These are phyloP conservation scores for Drosophila pectinifera DNA, from an alignment of 1,140 invertebrate genomes.

Conservation along the genomic window DNA sequence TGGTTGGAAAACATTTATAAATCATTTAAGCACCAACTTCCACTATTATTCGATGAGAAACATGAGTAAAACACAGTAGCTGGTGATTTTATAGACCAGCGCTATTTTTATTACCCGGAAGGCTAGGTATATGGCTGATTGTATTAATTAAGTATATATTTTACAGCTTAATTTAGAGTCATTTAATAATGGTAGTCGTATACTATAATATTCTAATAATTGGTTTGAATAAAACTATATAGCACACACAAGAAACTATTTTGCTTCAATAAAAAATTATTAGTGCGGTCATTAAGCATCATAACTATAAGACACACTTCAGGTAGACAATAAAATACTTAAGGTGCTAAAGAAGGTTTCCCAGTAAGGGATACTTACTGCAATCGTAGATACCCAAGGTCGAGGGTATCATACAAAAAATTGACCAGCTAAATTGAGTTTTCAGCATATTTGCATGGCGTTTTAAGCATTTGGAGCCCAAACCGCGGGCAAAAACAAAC, in stretches of 20 bases:
- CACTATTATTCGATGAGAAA: conserved; percentile 35
- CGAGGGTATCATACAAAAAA: background rate
- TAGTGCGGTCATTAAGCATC: background rate
- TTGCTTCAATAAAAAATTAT: background rate
- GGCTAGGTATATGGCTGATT: background rate
- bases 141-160: background rate
- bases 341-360: background rate
- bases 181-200: too few relatives aligned
- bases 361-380: too few relatives aligned
- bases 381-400: background rate
- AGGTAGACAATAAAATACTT: background rate
- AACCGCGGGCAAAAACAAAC: conserved; percentile 17
- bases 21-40: conserved; percentile 59
- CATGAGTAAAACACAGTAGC: conserved; percentile 8
- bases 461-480: conserved; percentile 25
- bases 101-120: conserved; percentile 6
- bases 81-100: too few relatives aligned
- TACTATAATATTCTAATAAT: too few relatives aligned
- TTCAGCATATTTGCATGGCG: conserved; percentile 32
- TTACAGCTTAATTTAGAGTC: background rate
- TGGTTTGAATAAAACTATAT: background rate
- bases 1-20: conserved; percentile 51
- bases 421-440: conserved; percentile 18
- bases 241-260: background rate
- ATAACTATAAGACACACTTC: too few relatives aligned